phyloP scores from a whole-genome alignment of 1,140 invertebrate genomes.

The Drosophila chauvacae region DNA sequence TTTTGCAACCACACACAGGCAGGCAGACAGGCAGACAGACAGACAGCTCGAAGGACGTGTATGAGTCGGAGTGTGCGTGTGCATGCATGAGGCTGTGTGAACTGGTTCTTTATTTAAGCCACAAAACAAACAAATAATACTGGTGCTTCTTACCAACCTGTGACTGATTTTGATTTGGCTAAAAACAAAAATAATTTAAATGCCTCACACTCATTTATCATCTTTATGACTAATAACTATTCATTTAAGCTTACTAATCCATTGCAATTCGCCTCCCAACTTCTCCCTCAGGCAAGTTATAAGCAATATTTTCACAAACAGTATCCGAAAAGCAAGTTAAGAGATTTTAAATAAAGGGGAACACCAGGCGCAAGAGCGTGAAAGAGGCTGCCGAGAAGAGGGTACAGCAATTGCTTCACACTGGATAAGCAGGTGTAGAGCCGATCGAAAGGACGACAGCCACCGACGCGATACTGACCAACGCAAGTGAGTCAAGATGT shows the following conservation, averaged over 20 bases:
- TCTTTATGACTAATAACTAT: slow-evolving; percentile 46
- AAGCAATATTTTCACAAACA: slow-evolving; percentile 23
- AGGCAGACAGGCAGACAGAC: slow-evolving; percentile 10
- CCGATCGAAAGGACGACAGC: neutral
- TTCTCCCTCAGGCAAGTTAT: slow-evolving; percentile 71
- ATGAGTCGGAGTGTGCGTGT: slow-evolving; percentile 18
- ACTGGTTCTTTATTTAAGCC: slow-evolving; percentile 59
- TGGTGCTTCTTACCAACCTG: slow-evolving; percentile 4
- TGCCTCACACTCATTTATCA: slow-evolving; percentile 36
- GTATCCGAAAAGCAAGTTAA: slow-evolving; percentile 6
- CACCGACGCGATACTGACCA: neutral
- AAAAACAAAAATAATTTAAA: neutral
- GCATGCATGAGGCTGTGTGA: slow-evolving; percentile 30
- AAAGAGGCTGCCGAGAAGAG: slow-evolving; percentile 2
- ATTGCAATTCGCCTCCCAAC: slow-evolving; percentile 72
- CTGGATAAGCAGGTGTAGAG: slow-evolving; percentile 10
- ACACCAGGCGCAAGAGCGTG: neutral
- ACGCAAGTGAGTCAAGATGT: slow-evolving; percentile 85
- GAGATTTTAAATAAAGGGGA: slow-evolving; percentile 5
- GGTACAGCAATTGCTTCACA: slow-evolving; percentile 5
- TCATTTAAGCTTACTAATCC: slow-evolving; percentile 66
- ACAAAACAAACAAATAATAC: slow-evolving; percentile 56
- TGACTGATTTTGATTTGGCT: slow-evolving; percentile 9
- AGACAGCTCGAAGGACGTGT: neutral
- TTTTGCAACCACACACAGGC: slow-evolving; percentile 70